Evolutionary conservation across 2,797 vertebrate genomes (phyloP), one percentile per base, ranked within the genome.

Genomic region (Decapterus maruadsi): DNA sequence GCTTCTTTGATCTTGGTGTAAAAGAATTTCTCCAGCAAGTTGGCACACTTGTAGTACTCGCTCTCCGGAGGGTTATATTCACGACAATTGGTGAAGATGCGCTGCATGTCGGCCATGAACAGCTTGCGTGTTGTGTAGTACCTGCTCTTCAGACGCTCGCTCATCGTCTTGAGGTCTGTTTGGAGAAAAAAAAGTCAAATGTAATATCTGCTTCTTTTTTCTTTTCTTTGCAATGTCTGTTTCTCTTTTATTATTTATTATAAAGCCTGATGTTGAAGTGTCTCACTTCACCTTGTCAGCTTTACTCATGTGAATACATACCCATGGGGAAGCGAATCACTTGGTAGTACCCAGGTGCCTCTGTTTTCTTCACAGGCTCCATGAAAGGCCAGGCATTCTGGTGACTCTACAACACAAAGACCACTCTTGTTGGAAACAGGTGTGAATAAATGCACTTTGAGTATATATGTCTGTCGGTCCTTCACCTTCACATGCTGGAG

Each of bases 241-340:
- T 17, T 63, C 26, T 43, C 38, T 29, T 54, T 46, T 6, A 8
- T 36, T 12, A 34, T 45, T 43, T 9, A 38, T 9, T 43, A 7
- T 17, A 6, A 51, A 8, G 6, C 38, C 29, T 50, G 48, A 11
- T 26, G 19, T 20, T 34, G 40, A 4, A 36, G 58, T 58, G 50
- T 17, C 57, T 7, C 36, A 31, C 51, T 67, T 55, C 19, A 31
- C 43, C 60, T 56, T 51, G 19, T 51, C 42, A 31, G 2, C 2
- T 20, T 8, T 5, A 3, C 4, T n/a, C 0, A 12, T 20, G 19
- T 53, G 34, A 50, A 9, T 85, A 91, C 93, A 68, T 97, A 99
- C 98, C 98, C 98, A 99, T 99, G 73, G 98, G 98, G 91, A 99
- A 99, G 91, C 98, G 96, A 88, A 99, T 99, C 85, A 99, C 97